Conservation (phyloP, 2,113 vertebrate genomes). For the Charadrius vociferus region DNA sequence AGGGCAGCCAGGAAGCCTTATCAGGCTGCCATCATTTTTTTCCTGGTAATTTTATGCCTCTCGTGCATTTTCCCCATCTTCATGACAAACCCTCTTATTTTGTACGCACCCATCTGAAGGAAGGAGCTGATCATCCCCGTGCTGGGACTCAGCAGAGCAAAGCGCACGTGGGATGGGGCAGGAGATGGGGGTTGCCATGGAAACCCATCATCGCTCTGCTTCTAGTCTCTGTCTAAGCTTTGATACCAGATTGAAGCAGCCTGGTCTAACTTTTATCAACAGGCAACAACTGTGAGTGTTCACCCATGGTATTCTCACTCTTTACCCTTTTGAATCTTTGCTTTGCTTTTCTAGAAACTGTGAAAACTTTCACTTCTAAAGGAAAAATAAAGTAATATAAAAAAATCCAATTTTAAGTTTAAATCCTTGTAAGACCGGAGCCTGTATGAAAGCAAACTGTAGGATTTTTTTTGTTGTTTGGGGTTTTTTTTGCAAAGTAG, state of each 20-base stretch:
- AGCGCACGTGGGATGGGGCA: neutral
- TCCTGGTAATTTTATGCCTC: neutral
- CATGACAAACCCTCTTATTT: neutral
- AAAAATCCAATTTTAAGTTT: neutral
- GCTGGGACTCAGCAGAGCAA: neutral
- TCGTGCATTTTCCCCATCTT: rapidly evolving
- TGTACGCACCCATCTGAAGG: neutral
- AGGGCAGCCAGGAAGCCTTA: neutral
- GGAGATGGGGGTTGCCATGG: neutral
- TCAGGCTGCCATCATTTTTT: rapidly evolving
- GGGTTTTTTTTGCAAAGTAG: neutral
- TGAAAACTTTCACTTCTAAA: neutral
- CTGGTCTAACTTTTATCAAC: neutral
- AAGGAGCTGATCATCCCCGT: neutral
- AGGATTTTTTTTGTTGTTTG: neutral
- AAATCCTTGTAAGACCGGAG: neutral
- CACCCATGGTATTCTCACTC: neutral
- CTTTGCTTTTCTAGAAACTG: neutral
- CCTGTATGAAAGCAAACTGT: neutral
- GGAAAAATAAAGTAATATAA: neutral
- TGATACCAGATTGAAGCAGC: neutral
- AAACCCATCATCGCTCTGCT: neutral
- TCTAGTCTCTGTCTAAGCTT: neutral
- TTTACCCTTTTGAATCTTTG: neutral
- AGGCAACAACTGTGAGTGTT: neutral